Evolutionary conservation across 1,140 invertebrate genomes (phyloP).

Genomic region (Lasaia peninsularis): DNA sequence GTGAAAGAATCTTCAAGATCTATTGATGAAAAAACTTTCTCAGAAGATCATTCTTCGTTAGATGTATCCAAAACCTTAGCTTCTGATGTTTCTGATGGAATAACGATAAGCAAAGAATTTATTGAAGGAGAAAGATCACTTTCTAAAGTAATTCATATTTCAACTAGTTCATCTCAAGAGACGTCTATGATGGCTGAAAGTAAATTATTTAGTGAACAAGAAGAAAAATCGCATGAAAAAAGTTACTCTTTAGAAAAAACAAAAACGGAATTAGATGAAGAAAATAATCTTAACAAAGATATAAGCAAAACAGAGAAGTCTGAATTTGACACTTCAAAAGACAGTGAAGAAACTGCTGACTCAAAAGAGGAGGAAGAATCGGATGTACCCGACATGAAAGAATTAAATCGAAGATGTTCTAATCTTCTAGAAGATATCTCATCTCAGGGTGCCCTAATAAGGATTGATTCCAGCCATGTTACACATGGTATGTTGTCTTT

Average conservation of each 20-base stretch:
- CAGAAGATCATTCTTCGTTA: conserved; percentile 68
- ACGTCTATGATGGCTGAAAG: conserved; percentile 63
- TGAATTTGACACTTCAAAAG: background rate
- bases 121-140: conserved; percentile 58
- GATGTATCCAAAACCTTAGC: conserved; percentile 68
- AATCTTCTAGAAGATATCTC: conserved; percentile 74
- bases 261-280: conserved; percentile 30
- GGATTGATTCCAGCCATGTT: conserved; percentile 73
- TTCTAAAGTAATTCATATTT: conserved; percentile 49
- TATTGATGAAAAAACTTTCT: conserved; percentile 69
- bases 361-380: conserved; percentile 33
- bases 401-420: conserved; percentile 73
- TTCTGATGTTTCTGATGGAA: conserved; percentile 62
- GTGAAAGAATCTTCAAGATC: conserved; percentile 67
- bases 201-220: conserved; percentile 59
- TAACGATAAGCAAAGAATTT: conserved; percentile 59
- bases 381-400: conserved; percentile 66
- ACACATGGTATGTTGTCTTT: conserved; percentile 50
- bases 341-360: conserved; percentile 21
- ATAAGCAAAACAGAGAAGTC: background rate
- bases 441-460: conserved; percentile 62
- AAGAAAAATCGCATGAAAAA: conserved; percentile 55
- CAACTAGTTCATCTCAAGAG: conserved; percentile 62
- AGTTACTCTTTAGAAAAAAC: conserved; percentile 37
- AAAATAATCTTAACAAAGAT: conserved; percentile 20